Conservation (phyloP, 2,888 invertebrate species). For the Stenodema calcarata region DNA sequence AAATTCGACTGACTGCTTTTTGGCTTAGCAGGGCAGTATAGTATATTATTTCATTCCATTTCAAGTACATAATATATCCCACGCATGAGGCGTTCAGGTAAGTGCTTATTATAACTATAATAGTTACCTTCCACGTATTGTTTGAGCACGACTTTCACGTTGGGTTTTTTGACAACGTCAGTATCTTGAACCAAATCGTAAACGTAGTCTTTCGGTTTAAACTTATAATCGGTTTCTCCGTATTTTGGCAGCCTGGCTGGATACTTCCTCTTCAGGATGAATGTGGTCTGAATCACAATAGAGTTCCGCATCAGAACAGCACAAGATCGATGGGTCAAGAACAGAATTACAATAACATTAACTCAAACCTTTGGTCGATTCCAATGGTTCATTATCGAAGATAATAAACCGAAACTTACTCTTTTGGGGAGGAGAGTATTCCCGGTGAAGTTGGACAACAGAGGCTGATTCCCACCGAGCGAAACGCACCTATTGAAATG, state of each 20-base stretch:
- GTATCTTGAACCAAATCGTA: slow-evolving; percentile 78
- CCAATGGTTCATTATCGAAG: too few species aligned
- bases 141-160: slow-evolving; percentile 73
- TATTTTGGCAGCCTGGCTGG: slow-evolving; percentile 69
- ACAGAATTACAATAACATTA: too few species aligned
- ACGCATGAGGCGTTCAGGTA: too few species aligned
- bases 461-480: background rate
- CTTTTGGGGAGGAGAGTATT: background rate
- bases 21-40: too few species aligned
- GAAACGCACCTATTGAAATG: background rate
- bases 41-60: too few species aligned
- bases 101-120: too few species aligned
- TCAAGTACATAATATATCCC: too few species aligned
- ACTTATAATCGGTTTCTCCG: slow-evolving; percentile 63
- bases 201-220: slow-evolving; percentile 71
- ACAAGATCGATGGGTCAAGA: background rate
- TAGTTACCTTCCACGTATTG: slow-evolving; percentile 71
- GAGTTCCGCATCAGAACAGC: background rate
- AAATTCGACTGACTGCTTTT: too few species aligned
- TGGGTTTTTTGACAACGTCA: slow-evolving; percentile 64
- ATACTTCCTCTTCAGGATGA: slow-evolving; percentile 72
- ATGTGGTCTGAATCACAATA: slow-evolving; percentile 70
- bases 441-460: background rate
- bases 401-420: background rate
- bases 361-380: too few species aligned